Evolutionary conservation across 2,888 invertebrate species (phyloP).

Genomic region (Spodoptera picta): DNA sequence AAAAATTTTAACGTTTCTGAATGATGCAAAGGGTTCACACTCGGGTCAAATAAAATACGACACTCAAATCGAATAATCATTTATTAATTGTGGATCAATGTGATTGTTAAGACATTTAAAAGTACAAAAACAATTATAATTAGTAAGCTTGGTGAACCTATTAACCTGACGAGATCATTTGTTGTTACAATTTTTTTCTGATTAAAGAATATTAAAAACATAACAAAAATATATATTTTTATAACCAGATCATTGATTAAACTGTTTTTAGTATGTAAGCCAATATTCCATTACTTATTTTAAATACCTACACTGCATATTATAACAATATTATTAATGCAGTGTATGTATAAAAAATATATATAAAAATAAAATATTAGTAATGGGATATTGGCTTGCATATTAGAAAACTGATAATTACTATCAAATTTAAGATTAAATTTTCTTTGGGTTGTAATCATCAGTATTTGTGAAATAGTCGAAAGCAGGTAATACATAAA

Average conservation of each 20-base stretch:
- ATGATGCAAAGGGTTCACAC: conserved; percentile 23
- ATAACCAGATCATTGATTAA: conserved; percentile 14
- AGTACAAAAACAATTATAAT: conserved; percentile 20
- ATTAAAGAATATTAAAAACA: conserved; percentile 21
- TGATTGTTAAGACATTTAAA: conserved; percentile 18
- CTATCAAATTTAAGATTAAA: no score
- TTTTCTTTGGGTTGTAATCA: no score
- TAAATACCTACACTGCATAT: no score
- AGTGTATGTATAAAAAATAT: no score
- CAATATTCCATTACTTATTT: conserved; percentile 2
- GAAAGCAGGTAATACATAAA: no score
- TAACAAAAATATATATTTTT: conserved; percentile 15
- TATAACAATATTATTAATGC: no score
- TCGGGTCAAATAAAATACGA: not conserved
- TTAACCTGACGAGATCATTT: conserved; percentile 10
- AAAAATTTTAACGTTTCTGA: conserved; percentile 20
- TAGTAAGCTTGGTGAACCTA: conserved; percentile 8
- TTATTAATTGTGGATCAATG: conserved; percentile 15
- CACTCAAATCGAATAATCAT: conserved; percentile 1
- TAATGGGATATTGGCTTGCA: no score
- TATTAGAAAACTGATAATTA: no score
- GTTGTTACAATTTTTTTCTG: conserved; percentile 13
- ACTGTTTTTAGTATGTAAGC: conserved; percentile 15
- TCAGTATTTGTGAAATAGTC: no score
- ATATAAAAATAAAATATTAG: no score